Percentiles rank a stretch among this genome's conserved stretches.
phyloP scores from a whole-genome alignment of 2,797 vertebrate species.

The Gymnopithys bicolor region DNA sequence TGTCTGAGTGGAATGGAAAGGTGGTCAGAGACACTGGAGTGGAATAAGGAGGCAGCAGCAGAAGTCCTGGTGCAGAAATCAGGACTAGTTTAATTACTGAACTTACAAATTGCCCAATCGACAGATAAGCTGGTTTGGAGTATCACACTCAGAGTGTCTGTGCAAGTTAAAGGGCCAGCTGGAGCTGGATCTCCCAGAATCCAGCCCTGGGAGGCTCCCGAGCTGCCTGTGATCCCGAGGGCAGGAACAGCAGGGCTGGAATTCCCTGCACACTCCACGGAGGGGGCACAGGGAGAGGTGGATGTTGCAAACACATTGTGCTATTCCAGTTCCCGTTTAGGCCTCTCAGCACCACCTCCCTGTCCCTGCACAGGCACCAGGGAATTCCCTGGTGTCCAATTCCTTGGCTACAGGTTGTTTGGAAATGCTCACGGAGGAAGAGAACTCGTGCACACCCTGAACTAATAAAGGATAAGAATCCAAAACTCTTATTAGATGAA shows the following conservation, averaged over 20 bases:
- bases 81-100: not conserved
- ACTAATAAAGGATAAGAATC: not conserved
- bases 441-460: not conserved
- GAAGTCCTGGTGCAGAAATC: not conserved
- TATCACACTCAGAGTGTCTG: fast-evolving
- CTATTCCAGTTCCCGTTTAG: fast-evolving
- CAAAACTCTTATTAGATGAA: not conserved
- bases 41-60: not conserved
- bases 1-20: not conserved
- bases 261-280: not conserved
- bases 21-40: not conserved
- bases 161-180: fast-evolving
- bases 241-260: fast-evolving
- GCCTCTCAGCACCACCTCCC: not conserved
- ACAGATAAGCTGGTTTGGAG: not conserved
- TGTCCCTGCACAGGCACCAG: fast-evolving
- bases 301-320: fast-evolving
- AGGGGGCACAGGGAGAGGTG: not conserved
- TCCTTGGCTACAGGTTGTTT: fast-evolving
- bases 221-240: fast-evolving
- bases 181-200: not conserved
- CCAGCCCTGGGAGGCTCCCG: too few relatives aligned
- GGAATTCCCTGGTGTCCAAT: fast-evolving
- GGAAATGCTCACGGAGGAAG: fast-evolving
- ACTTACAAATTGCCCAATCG: not conserved